phyloP scores from a whole-genome alignment of 1,140 invertebrate species.

The Belonocnema kinseyi region DNA sequence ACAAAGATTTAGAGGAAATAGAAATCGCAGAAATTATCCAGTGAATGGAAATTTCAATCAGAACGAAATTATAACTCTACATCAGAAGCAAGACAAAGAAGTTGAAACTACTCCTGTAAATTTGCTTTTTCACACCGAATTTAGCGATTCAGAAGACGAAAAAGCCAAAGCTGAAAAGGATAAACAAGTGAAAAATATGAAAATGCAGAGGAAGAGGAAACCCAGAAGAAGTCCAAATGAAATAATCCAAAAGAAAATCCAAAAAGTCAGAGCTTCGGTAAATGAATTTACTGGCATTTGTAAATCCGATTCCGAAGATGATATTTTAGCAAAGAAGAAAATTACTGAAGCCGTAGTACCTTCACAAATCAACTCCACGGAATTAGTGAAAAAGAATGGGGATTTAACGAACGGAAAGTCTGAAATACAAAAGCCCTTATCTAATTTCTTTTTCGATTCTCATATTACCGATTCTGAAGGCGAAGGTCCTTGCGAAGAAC shows the following conservation, averaged over 20 bases:
- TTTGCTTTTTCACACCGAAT: constrained; percentile 33
- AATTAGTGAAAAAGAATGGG: no score
- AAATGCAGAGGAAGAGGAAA: constrained; percentile 19
- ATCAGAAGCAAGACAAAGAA: not conserved
- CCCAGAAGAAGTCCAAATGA: not conserved
- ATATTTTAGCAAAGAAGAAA: constrained; percentile 50
- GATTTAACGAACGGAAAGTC: no score
- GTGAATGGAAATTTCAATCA: not conserved
- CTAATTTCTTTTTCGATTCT: constrained; percentile 64
- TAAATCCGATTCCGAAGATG: constrained; percentile 59
- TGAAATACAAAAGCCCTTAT: constrained; percentile 25
- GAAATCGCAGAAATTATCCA: constrained; percentile 1
- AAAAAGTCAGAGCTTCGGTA: not conserved
- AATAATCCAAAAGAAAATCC: not conserved
- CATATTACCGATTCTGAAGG: constrained; percentile 59
- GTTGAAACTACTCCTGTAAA: not conserved
- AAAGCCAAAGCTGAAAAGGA: not conserved
- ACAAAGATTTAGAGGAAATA: not conserved
- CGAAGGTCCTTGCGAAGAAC: constrained; percentile 42
- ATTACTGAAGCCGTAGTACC: constrained; percentile 9
- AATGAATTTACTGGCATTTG: not conserved
- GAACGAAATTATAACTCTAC: no score
- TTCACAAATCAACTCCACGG: constrained; percentile 3
- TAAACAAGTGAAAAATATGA: not conserved
- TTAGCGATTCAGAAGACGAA: constrained; percentile 10